Base-by-base conservation (phyloP, 2,113 vertebrate genomes). In the Sinosuthora webbiana region DNA sequence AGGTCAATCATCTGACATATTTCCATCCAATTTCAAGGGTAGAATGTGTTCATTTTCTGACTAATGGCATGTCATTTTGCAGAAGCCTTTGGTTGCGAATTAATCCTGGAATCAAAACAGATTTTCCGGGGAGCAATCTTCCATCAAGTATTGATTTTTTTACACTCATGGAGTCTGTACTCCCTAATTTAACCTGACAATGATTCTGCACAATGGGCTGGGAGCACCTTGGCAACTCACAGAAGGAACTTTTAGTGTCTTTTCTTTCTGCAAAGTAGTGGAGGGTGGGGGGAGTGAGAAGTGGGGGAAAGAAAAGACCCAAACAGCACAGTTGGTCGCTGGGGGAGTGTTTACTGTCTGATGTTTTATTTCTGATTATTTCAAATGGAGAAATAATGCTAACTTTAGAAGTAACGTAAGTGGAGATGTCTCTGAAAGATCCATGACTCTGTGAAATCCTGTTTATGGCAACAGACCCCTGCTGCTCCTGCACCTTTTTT, bases 91-190 rank as follows among this genome's bases (percentile, higher is more conserved):
- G 99, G 99, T 99, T 95, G 97, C 97, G 98, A 99, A 99, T 99
- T 99, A 99, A 99, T 99, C 99, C 99, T 99, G 98, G 98, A 99
- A 99, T 99, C 99, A 99, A 99, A 99, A 99, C 99, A 99, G 99
- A 99, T 99, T 99, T 99, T 99, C 99, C 98, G 95, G 99, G 98
- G 99, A 99, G 99, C 99, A 99, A 99, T 99, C 99, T 99, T 99
- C 99, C 99, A 99, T 99, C 99, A 99, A 99, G 99, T 99, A 99
- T 99, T 99, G 99, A 99, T 99, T 99, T 99, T 99, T 99, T 99
- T 99, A 99, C 99, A 99, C 99, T 99, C 98, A 98, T 98, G 96
- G 99, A 99, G 98, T 98, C 98, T 99, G 99, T 99, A 99, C 98
- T 99, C 99, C 98, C 99, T 99, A 99, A 99, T 99, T 99, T 99